Evolutionary conservation across 1,140 invertebrate genomes (phyloP).

Genomic region (Drosophila tristis): DNA sequence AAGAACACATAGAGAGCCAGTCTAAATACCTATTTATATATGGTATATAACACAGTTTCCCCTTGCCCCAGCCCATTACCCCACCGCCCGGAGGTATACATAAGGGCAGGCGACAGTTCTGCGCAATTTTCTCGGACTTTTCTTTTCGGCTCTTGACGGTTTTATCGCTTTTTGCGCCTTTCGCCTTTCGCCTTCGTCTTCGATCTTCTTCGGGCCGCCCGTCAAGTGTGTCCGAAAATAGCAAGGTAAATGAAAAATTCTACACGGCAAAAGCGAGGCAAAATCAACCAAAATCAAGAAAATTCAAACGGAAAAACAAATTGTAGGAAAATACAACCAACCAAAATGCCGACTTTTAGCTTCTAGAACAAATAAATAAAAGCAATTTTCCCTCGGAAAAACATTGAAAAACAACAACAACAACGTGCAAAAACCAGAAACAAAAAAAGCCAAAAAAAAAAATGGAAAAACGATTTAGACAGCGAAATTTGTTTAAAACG

Average conservation of each 20-base stretch:
- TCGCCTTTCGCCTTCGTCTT: slow-evolving; percentile 61
- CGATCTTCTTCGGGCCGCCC: slow-evolving; percentile 58
- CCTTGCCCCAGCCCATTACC: neutral
- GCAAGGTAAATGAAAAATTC: slow-evolving; percentile 72
- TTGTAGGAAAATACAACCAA: slow-evolving; percentile 43
- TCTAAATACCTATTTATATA: slow-evolving; percentile 70
- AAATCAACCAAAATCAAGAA: slow-evolving; percentile 35
- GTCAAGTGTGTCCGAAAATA: slow-evolving; percentile 80
- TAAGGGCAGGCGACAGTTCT: slow-evolving; percentile 79
- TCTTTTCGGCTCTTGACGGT: slow-evolving; percentile 50
- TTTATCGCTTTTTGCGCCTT: slow-evolving; percentile 60
- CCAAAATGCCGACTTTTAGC: slow-evolving; percentile 53
- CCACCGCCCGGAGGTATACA: slow-evolving; percentile 25
- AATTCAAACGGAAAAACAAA: slow-evolving; percentile 27
- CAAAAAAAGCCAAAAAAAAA: slow-evolving; percentile 38
- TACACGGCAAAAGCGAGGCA: slow-evolving; percentile 50
- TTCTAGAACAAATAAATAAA: slow-evolving; percentile 77
- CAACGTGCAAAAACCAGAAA: slow-evolving; percentile 23
- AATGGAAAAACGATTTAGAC: slow-evolving; percentile 16
- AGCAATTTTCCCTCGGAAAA: slow-evolving; percentile 43
- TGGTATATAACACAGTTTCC: slow-evolving; percentile 25
- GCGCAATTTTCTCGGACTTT: slow-evolving; percentile 66
- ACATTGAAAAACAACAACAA: slow-evolving; percentile 30
- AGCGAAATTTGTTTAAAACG: slow-evolving; percentile 66
- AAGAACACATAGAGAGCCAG: slow-evolving; percentile 53